A percentile compares a stretch with the other conserved stretches of the same genome.
Evolutionary conservation across 2,888 invertebrate species (phyloP).

Genomic region (Himalopsyche kuldschensis): DNA sequence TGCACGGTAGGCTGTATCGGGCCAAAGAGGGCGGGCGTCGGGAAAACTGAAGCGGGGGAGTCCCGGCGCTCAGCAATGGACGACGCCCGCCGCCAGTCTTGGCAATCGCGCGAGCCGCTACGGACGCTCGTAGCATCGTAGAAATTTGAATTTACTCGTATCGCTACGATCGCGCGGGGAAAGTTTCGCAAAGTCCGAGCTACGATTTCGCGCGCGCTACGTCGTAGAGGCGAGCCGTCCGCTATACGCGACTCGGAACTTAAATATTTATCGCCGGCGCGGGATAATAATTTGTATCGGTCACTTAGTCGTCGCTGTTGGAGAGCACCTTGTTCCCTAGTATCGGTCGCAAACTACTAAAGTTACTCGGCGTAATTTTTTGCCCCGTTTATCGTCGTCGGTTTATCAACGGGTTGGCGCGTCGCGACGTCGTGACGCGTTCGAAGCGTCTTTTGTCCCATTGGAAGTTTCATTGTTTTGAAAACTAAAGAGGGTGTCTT

Average conservation of each 20-base stretch:
- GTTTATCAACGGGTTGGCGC: not conserved
- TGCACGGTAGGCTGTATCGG: conserved; percentile 9
- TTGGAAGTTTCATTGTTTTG: conserved; percentile 8
- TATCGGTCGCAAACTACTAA: not conserved
- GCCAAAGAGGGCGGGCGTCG: not conserved
- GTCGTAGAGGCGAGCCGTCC: conserved; percentile 43
- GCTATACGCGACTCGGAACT: not conserved
- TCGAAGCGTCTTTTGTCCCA: conserved; percentile 4
- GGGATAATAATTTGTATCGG: not conserved
- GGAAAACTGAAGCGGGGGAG: conserved; percentile 6
- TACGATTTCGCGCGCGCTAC: conserved; percentile 44
- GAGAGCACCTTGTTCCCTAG: not conserved
- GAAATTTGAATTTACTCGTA: conserved; percentile 42
- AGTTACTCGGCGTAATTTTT: not conserved
- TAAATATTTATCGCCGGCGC: not conserved
- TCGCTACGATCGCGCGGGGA: conserved; percentile 40
- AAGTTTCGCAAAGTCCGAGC: conserved; percentile 33
- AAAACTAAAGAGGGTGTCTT: conserved; percentile 6
- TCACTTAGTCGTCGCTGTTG: not conserved
- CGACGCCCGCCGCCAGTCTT: conserved; percentile 32
- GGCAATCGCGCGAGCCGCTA: conserved; percentile 31
- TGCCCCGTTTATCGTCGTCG: not conserved
- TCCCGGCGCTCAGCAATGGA: conserved; percentile 12
- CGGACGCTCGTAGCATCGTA: conserved; percentile 44
- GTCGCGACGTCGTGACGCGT: not conserved